phyloP scores from a whole-genome alignment of 2,797 vertebrate species.

The Phataginus tricuspis region DNA sequence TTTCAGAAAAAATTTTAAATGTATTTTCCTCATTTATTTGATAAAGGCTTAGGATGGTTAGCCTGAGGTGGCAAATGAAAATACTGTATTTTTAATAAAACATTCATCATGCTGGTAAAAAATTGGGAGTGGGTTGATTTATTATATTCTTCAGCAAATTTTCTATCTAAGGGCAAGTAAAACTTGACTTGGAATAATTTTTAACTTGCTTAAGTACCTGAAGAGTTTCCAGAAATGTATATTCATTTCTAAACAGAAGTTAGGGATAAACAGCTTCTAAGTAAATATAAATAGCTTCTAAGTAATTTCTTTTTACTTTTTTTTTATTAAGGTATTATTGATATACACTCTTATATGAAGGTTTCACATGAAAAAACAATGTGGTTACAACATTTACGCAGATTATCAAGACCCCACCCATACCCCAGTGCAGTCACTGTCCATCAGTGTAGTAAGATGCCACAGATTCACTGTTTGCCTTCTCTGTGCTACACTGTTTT shows the following conservation, averaged over 20 bases:
- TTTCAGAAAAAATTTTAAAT: background rate
- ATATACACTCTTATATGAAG: too few species aligned
- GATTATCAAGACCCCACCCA: too few species aligned
- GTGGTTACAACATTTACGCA: too few species aligned
- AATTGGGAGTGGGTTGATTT: background rate
- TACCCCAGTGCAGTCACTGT: too few species aligned
- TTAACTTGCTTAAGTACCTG: background rate
- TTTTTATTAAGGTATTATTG: too few species aligned
- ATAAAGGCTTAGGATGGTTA: background rate
- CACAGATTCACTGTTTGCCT: too few species aligned
- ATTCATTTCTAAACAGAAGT: background rate
- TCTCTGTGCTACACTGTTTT: too few species aligned
- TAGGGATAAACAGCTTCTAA: background rate
- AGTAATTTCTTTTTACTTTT: background rate
- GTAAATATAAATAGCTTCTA: background rate
- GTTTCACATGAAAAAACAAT: too few species aligned
- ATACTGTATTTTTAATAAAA: constrained; percentile 50
- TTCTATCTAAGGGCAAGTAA: background rate
- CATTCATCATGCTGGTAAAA: background rate
- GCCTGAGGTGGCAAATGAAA: constrained; percentile 15
- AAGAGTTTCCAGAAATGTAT: background rate
- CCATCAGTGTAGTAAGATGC: too few species aligned
- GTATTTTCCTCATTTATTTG: constrained; percentile 16
- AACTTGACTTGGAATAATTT: background rate
- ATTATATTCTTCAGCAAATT: background rate